phyloP scores from a whole-genome alignment of 2,113 vertebrate genomes.

The Atlantisia rogersi region DNA sequence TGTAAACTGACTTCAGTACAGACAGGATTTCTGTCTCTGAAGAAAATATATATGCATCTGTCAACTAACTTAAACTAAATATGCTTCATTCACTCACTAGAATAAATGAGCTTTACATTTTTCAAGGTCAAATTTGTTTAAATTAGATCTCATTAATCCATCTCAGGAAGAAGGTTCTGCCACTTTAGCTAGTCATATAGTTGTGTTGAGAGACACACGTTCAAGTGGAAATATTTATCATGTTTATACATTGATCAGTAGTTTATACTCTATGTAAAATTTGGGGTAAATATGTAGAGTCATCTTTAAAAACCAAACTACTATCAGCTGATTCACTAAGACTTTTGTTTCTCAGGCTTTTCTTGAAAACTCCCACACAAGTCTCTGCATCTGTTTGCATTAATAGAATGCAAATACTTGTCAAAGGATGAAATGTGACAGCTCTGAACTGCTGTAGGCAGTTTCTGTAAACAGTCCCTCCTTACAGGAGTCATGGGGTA shows the following conservation, averaged over 20 bases:
- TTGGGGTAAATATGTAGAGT: background rate
- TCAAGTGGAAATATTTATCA: background rate
- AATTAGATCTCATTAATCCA: background rate
- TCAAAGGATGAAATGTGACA: background rate
- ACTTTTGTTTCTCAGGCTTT: background rate
- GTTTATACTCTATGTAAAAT: background rate
- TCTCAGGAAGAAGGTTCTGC: background rate
- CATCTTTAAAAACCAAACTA: background rate
- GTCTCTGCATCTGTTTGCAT: background rate
- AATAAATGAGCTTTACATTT: background rate
- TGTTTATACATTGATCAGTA: background rate
- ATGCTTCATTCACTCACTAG: background rate
- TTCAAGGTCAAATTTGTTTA: slow-evolving; percentile 17
- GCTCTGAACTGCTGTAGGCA: background rate
- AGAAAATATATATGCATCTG: background rate
- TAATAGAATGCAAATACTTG: background rate
- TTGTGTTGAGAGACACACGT: background rate
- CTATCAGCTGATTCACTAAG: background rate
- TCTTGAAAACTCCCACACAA: background rate
- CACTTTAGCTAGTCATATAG: background rate
- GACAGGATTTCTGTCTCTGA: background rate
- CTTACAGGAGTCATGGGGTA: background rate
- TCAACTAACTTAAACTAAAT: background rate
- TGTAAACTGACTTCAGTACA: background rate
- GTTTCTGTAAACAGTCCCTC: background rate